Conservation (phyloP, 1,140 invertebrate genomes). For the Drosophila lacteicornis region DNA sequence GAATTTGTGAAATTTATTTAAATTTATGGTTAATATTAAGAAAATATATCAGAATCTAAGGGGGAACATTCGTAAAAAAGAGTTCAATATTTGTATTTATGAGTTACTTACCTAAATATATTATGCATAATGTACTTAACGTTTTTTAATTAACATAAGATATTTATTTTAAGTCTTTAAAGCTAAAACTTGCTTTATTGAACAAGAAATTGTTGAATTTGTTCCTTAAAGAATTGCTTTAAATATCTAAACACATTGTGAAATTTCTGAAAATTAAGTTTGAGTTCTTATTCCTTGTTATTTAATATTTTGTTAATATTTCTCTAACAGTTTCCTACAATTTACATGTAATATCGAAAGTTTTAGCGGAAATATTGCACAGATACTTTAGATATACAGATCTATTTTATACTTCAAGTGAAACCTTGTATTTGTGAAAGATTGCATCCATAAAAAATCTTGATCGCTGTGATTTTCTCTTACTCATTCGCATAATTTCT, state of each 20-base stretch:
- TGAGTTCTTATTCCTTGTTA: not conserved
- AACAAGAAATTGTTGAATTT: not conserved
- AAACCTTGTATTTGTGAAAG: not conserved
- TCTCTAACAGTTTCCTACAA: too few species aligned
- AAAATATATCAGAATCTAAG: not conserved
- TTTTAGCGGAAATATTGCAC: fast-evolving
- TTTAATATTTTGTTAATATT: too few species aligned
- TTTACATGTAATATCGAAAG: too few species aligned
- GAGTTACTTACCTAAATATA: not conserved
- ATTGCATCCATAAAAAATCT: not conserved
- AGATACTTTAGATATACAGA: not conserved
- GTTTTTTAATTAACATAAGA: not conserved
- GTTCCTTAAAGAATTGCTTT: not conserved
- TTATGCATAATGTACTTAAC: too few species aligned
- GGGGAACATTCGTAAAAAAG: not conserved
- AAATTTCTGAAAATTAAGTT: not conserved
- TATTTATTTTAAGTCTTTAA: too few species aligned
- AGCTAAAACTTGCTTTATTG: too few species aligned
- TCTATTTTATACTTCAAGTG: not conserved
- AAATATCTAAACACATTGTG: too few species aligned
- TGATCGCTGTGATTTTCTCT: not conserved
- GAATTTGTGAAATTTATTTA: not conserved
- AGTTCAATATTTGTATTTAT: too few species aligned
- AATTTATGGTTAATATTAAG: too few species aligned
- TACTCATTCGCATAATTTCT: not conserved